phyloP scores from a whole-genome alignment of 2,888 invertebrate genomes.

The Drosophila tanythrix region DNA sequence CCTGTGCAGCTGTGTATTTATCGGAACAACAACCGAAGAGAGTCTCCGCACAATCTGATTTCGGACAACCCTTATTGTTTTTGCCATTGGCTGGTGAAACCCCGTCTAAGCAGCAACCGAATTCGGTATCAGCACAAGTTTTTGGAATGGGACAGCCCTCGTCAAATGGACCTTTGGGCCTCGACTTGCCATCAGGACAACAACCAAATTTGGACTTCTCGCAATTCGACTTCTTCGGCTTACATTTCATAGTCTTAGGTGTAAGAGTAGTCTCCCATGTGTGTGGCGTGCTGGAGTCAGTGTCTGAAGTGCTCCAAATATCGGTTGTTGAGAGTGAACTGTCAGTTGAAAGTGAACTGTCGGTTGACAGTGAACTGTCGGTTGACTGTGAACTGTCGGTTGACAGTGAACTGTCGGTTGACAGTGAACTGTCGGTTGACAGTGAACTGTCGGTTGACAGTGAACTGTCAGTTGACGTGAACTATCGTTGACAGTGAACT shows the following conservation, averaged over 20 bases:
- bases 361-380: constrained; percentile 3
- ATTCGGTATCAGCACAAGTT: constrained; percentile 91
- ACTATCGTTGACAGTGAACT: too few species aligned
- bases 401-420: constrained; percentile 2
- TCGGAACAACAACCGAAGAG: constrained; percentile 95
- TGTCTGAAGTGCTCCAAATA: constrained; percentile 78
- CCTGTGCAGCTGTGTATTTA: constrained; percentile 90
- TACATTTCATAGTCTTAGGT: constrained; percentile 86
- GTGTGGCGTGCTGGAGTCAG: constrained; percentile 86
- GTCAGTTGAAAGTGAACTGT: constrained; percentile 16
- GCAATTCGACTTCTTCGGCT: constrained; percentile 87
- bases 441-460: constrained; percentile 49
- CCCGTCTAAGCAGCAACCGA: constrained; percentile 93
- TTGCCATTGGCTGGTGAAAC: constrained; percentile 91
- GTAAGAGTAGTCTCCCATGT: constrained; percentile 86
- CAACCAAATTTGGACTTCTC: constrained; percentile 90
- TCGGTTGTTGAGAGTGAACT: constrained; percentile 60
- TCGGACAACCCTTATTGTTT: constrained; percentile 91
- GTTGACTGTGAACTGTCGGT: constrained; percentile 37
- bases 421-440: neutral
- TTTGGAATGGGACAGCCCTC: constrained; percentile 90
- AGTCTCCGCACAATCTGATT: constrained; percentile 89
- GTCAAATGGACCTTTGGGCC: constrained; percentile 93
- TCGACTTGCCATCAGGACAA: constrained; percentile 91
- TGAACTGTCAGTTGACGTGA: neutral